Evolutionary conservation across 2,888 invertebrate species (phyloP).

Genomic region (Oscheius onirici): DNA sequence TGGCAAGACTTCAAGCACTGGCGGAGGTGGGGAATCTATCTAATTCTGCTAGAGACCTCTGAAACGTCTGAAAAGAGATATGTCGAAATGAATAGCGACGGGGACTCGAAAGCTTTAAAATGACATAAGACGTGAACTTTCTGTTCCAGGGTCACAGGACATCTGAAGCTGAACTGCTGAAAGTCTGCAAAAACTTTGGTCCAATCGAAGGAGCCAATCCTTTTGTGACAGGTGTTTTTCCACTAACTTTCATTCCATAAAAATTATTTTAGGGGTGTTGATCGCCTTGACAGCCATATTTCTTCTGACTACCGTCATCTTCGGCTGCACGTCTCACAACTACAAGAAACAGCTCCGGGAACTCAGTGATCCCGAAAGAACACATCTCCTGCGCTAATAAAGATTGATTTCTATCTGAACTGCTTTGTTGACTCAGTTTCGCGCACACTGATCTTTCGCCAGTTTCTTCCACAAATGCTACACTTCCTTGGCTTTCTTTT

Average conservation of each 20-base stretch:
- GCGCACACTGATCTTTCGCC: no score
- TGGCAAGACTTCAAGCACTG: constrained; percentile 34
- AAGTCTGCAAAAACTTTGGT: constrained; percentile 1
- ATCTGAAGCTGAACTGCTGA: not conserved
- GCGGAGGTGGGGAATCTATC: constrained; percentile 24
- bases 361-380: constrained; percentile 48
- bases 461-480: no score
- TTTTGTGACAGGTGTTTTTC: not conserved
- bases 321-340: constrained; percentile 46
- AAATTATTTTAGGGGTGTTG: constrained; percentile 37
- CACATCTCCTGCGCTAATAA: not conserved
- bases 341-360: constrained; percentile 48
- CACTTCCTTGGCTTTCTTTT: no score
- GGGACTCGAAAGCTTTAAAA: no score
- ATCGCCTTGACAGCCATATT: constrained; percentile 41
- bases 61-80: no score
- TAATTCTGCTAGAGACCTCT: no score
- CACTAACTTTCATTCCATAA: not conserved
- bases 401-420: no score
- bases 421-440: no score
- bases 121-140: no score
- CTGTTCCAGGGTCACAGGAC: constrained; percentile 11
- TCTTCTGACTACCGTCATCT: constrained; percentile 43
- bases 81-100: no score
- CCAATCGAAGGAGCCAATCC: not conserved